A percentile compares a stretch with the other conserved stretches of the same genome.
Evolutionary conservation across 1,140 invertebrate genomes (phyloP).

Genomic region (Scaptodrosophila lebanonensis): DNA sequence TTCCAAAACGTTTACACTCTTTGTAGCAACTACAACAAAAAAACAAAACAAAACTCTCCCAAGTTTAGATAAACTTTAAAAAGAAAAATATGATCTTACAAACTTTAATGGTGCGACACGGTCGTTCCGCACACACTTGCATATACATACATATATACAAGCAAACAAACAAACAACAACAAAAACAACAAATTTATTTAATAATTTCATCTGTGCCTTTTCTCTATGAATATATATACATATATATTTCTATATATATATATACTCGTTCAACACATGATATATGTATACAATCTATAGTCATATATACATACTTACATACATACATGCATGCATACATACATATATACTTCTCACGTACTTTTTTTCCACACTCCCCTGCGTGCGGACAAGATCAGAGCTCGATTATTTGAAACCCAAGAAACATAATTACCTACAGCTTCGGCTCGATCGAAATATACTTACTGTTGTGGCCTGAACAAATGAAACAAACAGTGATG

Average conservation of each 20-base stretch:
- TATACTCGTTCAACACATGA: too few relatives aligned
- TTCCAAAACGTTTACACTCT: slow-evolving; percentile 52
- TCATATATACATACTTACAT: slow-evolving; percentile 19
- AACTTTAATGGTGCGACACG: slow-evolving; percentile 22
- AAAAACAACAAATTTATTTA: slow-evolving; percentile 58
- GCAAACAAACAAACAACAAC: slow-evolving; percentile 15
- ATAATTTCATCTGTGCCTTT: slow-evolving; percentile 73
- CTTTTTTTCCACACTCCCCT: too few relatives aligned
- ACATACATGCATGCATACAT: slow-evolving; percentile 21
- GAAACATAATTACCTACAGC: too few relatives aligned
- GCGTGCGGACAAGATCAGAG: too few relatives aligned
- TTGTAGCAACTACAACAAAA: slow-evolving; percentile 50
- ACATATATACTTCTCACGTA: slow-evolving; percentile 39
- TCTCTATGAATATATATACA: slow-evolving; percentile 57
- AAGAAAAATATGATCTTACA: slow-evolving; percentile 55
- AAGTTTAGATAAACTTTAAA: slow-evolving; percentile 66
- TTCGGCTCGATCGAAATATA: too few relatives aligned
- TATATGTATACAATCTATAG: slow-evolving; percentile 29
- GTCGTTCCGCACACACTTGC: slow-evolving; percentile 11
- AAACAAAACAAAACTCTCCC: slow-evolving; percentile 11
- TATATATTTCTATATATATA: slow-evolving; percentile 32
- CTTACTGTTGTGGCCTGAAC: too few relatives aligned
- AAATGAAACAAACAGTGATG: too few relatives aligned
- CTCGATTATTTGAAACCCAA: too few relatives aligned
- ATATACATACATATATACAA: slow-evolving; percentile 4